A percentile compares a stretch with the other conserved stretches of the same genome.
Conservation (phyloP, 1,140 invertebrate species). For the Micrasema minimum region DNA sequence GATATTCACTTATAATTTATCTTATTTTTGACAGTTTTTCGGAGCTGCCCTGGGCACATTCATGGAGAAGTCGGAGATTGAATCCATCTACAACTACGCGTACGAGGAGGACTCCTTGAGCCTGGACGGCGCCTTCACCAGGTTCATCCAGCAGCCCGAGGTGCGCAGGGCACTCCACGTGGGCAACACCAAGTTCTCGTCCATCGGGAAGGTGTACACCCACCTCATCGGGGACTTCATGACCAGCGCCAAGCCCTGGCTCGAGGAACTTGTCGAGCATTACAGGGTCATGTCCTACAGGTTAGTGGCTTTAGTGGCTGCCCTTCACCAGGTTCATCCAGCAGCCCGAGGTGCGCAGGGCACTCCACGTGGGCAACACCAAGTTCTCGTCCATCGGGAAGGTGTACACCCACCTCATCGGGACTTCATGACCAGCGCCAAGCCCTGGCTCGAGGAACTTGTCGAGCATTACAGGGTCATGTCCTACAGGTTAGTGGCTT, state of each 20-base stretch:
- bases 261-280: conserved; percentile 72
- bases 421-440: too few species aligned
- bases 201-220: conserved; percentile 69
- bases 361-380: too few species aligned
- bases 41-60: conserved; percentile 63
- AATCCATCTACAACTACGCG: conserved; percentile 76
- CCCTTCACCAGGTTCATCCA: too few species aligned
- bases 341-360: too few species aligned
- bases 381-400: too few species aligned
- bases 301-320: too few species aligned
- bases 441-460: too few species aligned
- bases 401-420: too few species aligned
- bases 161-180: conserved; percentile 70
- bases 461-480: too few species aligned
- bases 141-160: conserved; percentile 71
- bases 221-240: conserved; percentile 81
- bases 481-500: too few species aligned
- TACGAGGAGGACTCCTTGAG: conserved; percentile 63
- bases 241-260: conserved; percentile 78
- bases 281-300: conserved; percentile 73
- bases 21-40: conserved; percentile 60
- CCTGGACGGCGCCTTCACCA: conserved; percentile 61
- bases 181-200: conserved; percentile 69
- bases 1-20: neutral
- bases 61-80: conserved; percentile 70